These are phyloP conservation scores for Laticauda laticaudata DNA, from an alignment of 2,113 vertebrate genomes.

Conservation along the genomic window DNA sequence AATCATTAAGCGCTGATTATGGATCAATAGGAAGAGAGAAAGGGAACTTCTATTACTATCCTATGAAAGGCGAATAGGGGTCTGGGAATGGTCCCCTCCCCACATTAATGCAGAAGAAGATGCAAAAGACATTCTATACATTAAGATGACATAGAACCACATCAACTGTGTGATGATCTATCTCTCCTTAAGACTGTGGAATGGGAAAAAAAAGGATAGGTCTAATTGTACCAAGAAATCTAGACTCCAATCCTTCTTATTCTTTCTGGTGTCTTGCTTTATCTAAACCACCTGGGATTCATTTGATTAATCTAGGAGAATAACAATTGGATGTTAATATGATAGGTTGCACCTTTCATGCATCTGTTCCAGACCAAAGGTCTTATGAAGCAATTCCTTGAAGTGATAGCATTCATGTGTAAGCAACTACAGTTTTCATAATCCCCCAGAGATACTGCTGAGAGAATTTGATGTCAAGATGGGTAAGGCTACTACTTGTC, in stretches of 20 bases:
- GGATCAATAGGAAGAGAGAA: slow-evolving; percentile 29
- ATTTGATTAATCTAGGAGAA: background rate
- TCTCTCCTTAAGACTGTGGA: background rate
- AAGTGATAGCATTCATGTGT: background rate
- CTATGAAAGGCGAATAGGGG: slow-evolving; percentile 46
- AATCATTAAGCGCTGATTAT: slow-evolving; percentile 41
- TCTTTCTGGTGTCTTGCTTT: background rate
- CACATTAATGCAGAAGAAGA: slow-evolving; percentile 47
- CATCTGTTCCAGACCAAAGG: background rate
- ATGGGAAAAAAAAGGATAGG: background rate
- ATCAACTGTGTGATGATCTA: slow-evolving; percentile 21
- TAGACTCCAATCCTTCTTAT: background rate
- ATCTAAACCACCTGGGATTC: background rate
- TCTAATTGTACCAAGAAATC: background rate
- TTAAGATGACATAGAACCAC: slow-evolving; percentile 36
- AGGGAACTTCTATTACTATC: slow-evolving; percentile 31
- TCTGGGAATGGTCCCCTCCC: slow-evolving; percentile 2
- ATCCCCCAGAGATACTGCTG: background rate
- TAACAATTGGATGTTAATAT: background rate
- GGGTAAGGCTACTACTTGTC: background rate
- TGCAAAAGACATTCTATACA: slow-evolving; percentile 29
- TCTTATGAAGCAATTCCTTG: background rate
- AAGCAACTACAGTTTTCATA: background rate
- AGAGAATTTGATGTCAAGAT: background rate
- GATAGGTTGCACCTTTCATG: background rate